Percentiles rank a stretch among this genome's conserved stretches.
phyloP scores from a whole-genome alignment of 2,797 vertebrate genomes.

The Kryptopterus vitreolus region DNA sequence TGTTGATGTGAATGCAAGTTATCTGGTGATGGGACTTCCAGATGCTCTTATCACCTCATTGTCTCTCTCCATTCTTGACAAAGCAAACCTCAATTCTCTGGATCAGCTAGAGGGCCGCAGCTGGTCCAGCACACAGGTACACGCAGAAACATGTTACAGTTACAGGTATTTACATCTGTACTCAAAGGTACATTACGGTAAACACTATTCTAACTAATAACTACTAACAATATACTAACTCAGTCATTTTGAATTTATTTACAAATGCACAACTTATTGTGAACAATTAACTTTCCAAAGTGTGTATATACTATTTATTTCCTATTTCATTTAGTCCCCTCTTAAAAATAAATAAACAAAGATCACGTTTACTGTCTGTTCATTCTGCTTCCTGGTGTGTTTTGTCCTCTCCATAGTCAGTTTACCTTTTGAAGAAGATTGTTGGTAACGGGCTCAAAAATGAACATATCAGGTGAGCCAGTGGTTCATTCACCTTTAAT shows the following conservation, averaged over 20 bases:
- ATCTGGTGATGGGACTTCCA: conserved; percentile 59
- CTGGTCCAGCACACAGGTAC: conserved; percentile 68
- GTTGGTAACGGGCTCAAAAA: conserved; percentile 39
- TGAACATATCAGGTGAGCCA: conserved; percentile 54
- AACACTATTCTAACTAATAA: neutral
- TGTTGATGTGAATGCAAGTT: conserved; percentile 39
- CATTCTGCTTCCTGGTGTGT: neutral
- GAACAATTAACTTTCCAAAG: neutral
- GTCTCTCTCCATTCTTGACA: conserved; percentile 60
- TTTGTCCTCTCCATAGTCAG: conserved; percentile 47
- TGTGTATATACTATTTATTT: neutral
- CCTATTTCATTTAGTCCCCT: neutral
- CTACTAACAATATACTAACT: neutral
- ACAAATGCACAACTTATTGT: too few species aligned
- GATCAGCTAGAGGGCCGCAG: conserved; percentile 57
- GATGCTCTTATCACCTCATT: conserved; percentile 58
- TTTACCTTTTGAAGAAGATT: conserved; percentile 57
- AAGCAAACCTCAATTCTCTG: conserved; percentile 60
- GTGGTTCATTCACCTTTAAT: neutral
- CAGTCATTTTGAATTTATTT: too few species aligned
- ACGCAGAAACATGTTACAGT: neutral
- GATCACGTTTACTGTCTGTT: neutral
- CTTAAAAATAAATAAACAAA: neutral
- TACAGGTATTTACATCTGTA: neutral
- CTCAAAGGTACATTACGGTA: neutral